phyloP scores from a whole-genome alignment of 2,888 invertebrate genomes.

The Parnassius mnemosyne region DNA sequence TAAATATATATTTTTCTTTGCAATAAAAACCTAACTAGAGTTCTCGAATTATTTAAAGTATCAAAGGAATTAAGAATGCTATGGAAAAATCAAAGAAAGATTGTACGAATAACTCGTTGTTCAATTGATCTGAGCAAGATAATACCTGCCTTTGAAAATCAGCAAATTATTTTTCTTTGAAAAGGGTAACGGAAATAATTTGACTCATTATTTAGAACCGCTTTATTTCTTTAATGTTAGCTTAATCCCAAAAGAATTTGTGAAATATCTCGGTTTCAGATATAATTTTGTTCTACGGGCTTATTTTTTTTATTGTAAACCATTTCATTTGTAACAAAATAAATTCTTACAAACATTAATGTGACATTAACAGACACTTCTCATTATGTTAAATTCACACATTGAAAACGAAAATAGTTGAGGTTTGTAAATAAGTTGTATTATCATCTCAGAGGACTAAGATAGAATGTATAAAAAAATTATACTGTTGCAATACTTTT shows the following conservation, averaged over 20 bases:
- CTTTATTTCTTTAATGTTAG: constrained; percentile 19
- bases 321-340: no score
- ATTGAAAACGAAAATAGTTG: no score
- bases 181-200: constrained; percentile 23
- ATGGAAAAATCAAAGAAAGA: not conserved
- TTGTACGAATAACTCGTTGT: not conserved
- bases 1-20: no score
- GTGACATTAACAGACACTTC: no score
- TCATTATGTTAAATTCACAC: no score
- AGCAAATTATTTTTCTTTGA: constrained; percentile 20
- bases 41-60: not conserved
- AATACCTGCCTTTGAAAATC: constrained; percentile 17
- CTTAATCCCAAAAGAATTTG: constrained; percentile 8
- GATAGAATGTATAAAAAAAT: no score
- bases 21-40: no score
- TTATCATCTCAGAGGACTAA: no score
- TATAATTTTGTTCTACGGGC: not conserved
- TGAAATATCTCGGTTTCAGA: not conserved
- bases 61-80: not conserved
- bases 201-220: constrained; percentile 17
- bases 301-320: not conserved
- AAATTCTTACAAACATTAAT: no score
- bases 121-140: constrained; percentile 12
- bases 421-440: no score
- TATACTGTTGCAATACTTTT: no score